Evolutionary conservation across 2,113 vertebrate species (phyloP), one percentile per base, ranked within the genome.

Genomic region (Campylomormyrus numenius): DNA sequence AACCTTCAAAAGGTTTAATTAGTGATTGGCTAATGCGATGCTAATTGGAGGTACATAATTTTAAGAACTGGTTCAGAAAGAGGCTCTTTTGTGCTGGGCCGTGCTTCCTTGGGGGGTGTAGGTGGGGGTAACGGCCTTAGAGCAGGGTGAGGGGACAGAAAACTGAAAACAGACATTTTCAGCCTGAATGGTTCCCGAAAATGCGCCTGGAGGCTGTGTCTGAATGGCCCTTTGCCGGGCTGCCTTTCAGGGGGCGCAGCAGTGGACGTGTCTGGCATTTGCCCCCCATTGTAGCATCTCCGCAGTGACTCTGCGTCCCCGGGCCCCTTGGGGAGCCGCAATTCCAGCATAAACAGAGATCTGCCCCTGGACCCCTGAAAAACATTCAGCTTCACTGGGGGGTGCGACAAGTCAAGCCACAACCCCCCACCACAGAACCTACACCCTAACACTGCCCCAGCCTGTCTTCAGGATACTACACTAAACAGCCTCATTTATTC

Each of bases 201-300:
- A 94, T 92, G 91, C 93, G 95, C 95, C 94, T 92, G 91, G 93
- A 94, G 93, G 89, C 93, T 50, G 53, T 93, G 93, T 90, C 90
- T 95, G 93, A 94, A 94, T 93, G 90, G 91, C 90, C 87, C 91
- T 91, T 91, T 91, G 90, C 91, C 42, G 80, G 87, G 90, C 93
- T 93, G 92, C 92, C 93, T 95, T 94, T 92, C 93, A 93, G 91
- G 92, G 89, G 95, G 94, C 94, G 92, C 95, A 96, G 95, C 93
- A 94, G 95, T 95, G 95, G 93, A 96, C 95, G 94, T 95, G 95
- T 96, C 95, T 95, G 94, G 95, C 95, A 96, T 95, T 94, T 95
- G 95, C 95, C 91, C 91, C 89, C 85, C 90, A 94, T 95, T 96
- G 93, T 95, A 89, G 85, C 85, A 92, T 94, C 92, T 46, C 93